A percentile compares a stretch with the other conserved stretches of the same genome.
These are phyloP conservation scores for Polydrusus cervinus DNA, from an alignment of 2,888 invertebrate species.

Conservation along the genomic window DNA sequence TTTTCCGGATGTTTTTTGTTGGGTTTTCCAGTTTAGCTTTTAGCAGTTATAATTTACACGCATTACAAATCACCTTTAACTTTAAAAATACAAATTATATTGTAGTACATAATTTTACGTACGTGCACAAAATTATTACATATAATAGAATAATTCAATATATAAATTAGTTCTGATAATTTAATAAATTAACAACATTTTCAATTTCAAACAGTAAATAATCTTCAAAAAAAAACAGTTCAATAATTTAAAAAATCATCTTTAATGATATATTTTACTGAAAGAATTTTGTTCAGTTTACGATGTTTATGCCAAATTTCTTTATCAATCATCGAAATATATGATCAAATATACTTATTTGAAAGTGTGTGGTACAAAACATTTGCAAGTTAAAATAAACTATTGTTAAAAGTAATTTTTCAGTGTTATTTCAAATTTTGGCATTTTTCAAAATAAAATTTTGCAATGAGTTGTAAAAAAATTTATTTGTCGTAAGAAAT, in stretches of 20 bases:
- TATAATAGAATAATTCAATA: no score
- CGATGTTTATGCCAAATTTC: constrained; percentile 11
- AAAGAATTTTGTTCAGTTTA: constrained; percentile 10
- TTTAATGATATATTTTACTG: background rate
- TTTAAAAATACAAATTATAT: background rate
- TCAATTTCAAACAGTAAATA: no score
- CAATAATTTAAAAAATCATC: no score
- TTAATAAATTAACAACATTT: no score
- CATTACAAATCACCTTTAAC: background rate
- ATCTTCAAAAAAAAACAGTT: no score
- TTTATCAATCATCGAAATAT: background rate
- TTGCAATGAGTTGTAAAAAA: background rate
- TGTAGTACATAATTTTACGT: no score
- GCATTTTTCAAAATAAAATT: constrained; percentile 1
- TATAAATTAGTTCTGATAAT: no score
- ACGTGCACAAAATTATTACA: no score
- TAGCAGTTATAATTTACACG: background rate
- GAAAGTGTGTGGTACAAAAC: constrained; percentile 16
- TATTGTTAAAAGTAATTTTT: constrained; percentile 9
- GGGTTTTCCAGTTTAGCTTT: constrained; percentile 3
- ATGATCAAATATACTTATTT: constrained; percentile 18
- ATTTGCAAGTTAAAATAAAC: constrained; percentile 23
- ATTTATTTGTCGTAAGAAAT: no score
- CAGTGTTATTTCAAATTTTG: constrained; percentile 4
- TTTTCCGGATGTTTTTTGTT: constrained; percentile 8